Evolutionary conservation across 1,140 invertebrate genomes (phyloP).

Genomic region (Mya arenaria): DNA sequence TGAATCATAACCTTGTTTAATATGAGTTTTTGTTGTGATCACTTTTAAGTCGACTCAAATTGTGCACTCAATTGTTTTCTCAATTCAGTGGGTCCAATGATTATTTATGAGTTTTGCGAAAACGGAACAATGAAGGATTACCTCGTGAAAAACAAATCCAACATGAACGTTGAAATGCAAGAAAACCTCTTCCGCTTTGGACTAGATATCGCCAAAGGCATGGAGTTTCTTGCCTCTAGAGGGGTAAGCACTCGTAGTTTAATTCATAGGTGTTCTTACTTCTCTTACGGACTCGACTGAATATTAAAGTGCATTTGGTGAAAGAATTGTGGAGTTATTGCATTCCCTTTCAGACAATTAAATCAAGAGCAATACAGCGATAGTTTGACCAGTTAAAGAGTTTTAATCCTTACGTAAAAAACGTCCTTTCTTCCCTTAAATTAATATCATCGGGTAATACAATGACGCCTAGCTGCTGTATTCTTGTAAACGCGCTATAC

Average conservation of each 20-base stretch:
- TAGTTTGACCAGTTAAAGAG: background rate
- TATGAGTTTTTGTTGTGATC: no score
- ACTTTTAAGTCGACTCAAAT: no score
- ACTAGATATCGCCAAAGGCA: slow-evolving; percentile 96
- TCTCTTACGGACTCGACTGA: background rate
- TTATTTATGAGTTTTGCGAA: slow-evolving; percentile 51
- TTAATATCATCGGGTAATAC: background rate
- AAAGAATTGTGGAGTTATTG: background rate
- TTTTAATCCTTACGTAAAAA: background rate
- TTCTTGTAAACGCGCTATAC: background rate
- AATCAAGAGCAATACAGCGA: background rate
- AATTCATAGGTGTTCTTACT: background rate
- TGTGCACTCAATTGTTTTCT: no score
- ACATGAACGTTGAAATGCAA: slow-evolving; percentile 83
- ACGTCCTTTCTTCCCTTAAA: background rate
- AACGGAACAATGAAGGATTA: slow-evolving; percentile 48
- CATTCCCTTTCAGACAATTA: background rate
- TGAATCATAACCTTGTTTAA: no score
- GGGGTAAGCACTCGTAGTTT: slow-evolving; percentile 84
- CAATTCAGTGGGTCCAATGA: background rate
- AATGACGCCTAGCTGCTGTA: background rate
- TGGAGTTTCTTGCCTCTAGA: slow-evolving; percentile 96
- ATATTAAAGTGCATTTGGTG: background rate
- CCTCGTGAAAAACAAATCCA: slow-evolving; percentile 6
- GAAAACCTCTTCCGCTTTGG: slow-evolving; percentile 96